Evolutionary conservation across 2,113 vertebrate genomes (phyloP).

Genomic region (Tyrannus savana): DNA sequence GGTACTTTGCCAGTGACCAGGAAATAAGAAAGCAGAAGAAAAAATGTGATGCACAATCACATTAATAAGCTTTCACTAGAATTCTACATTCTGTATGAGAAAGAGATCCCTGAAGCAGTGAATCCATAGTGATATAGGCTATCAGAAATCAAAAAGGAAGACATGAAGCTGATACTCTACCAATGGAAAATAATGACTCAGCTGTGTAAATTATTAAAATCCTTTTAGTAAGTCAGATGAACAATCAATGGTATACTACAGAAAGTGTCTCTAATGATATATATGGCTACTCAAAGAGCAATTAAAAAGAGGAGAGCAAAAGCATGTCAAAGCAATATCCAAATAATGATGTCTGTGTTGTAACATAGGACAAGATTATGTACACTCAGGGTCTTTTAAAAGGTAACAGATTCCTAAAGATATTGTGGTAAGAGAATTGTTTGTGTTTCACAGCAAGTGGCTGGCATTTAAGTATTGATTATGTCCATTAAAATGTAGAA

Average conservation of each 20-base stretch:
- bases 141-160: background rate
- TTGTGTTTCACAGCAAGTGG: background rate
- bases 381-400: background rate
- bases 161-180: background rate
- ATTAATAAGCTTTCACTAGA: background rate
- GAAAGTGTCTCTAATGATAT: background rate
- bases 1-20: background rate
- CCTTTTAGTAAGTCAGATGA: background rate
- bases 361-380: background rate
- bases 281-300: background rate
- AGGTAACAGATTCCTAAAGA: background rate
- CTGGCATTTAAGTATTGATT: background rate
- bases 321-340: background rate
- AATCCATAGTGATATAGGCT: background rate
- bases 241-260: background rate
- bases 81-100: background rate
- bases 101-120: background rate
- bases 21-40: background rate
- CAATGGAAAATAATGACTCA: background rate
- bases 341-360: background rate
- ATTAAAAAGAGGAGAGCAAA: background rate
- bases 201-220: background rate
- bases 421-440: background rate
- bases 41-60: background rate
- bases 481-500: background rate